Conservation (phyloP, 37 sponge, comb jelly and placozoan genomes). For the Halisarca cf. caerulea region DNA sequence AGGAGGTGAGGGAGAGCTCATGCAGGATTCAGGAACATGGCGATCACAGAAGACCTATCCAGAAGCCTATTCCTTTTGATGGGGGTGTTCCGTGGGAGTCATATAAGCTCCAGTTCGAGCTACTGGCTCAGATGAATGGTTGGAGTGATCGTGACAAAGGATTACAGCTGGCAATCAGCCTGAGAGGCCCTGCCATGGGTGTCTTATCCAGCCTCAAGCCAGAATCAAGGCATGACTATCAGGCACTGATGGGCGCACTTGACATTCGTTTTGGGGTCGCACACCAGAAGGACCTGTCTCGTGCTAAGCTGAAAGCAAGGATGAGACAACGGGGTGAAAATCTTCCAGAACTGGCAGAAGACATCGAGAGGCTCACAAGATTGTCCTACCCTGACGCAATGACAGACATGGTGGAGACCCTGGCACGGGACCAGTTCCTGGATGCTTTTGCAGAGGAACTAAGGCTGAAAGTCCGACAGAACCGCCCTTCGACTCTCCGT, state of each 20-base stretch:
- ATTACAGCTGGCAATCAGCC: constrained; percentile 13
- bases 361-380: constrained; percentile 17
- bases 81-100: constrained; percentile 22
- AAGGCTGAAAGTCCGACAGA: constrained; percentile 6
- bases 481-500: constrained; percentile 10
- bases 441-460: constrained; percentile 32
- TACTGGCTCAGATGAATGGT: constrained; percentile 25
- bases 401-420: constrained; percentile 20
- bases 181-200: constrained; percentile 7
- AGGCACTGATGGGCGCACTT: constrained; percentile 18
- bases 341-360: constrained; percentile 30
- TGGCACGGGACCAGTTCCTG: constrained; percentile 42
- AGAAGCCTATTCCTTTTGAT: constrained; percentile 18
- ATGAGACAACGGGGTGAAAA: background rate
- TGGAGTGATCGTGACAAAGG: constrained; percentile 23
- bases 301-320: background rate
- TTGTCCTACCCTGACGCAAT: constrained; percentile 29
- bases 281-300: constrained; percentile 23
- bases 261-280: constrained; percentile 29
- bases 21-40: background rate
- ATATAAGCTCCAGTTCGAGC: constrained; percentile 28
- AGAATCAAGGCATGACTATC: background rate
- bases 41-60: background rate
- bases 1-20: too few species aligned
- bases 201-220: background rate